These are phyloP conservation scores for Ophion ellenae DNA, from an alignment of 2,888 invertebrate species.

Conservation along the genomic window DNA sequence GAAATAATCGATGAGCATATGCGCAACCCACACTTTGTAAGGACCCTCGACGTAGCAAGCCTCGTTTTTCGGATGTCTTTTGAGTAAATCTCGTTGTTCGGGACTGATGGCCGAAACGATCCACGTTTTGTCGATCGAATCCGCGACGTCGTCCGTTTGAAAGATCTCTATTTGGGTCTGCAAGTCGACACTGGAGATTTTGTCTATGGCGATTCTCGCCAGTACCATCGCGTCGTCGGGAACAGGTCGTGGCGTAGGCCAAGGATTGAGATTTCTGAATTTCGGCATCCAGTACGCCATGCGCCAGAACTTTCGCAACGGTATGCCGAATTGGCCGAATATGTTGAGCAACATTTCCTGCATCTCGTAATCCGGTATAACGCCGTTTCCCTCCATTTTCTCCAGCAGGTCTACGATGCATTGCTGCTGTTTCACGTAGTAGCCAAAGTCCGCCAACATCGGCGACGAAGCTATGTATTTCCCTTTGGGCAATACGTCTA, in stretches of 20 bases:
- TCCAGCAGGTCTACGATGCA: conserved; percentile 95
- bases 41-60: conserved; percentile 93
- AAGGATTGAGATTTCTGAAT: conserved; percentile 95
- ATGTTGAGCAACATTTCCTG: conserved; percentile 92
- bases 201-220: conserved; percentile 92
- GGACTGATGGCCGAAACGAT: conserved; percentile 94
- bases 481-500: conserved; percentile 95
- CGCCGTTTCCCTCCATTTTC: conserved; percentile 97
- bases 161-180: conserved; percentile 88
- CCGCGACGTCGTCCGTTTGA: conserved; percentile 89
- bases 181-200: conserved; percentile 93
- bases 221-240: conserved; percentile 91
- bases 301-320: conserved; percentile 90
- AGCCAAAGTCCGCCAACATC: conserved; percentile 95
- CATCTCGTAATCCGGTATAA: conserved; percentile 96
- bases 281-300: conserved; percentile 98
- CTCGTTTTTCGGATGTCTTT: conserved; percentile 85
- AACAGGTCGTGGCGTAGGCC: conserved; percentile 91
- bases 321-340: conserved; percentile 92
- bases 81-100: conserved; percentile 89
- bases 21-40: conserved; percentile 91
- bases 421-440: conserved; percentile 98
- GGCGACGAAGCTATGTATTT: conserved; percentile 92
- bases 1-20: conserved; percentile 92
- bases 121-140: conserved; percentile 95